Conservation (phyloP, 1,140 invertebrate species). For the Musca domestica region DNA sequence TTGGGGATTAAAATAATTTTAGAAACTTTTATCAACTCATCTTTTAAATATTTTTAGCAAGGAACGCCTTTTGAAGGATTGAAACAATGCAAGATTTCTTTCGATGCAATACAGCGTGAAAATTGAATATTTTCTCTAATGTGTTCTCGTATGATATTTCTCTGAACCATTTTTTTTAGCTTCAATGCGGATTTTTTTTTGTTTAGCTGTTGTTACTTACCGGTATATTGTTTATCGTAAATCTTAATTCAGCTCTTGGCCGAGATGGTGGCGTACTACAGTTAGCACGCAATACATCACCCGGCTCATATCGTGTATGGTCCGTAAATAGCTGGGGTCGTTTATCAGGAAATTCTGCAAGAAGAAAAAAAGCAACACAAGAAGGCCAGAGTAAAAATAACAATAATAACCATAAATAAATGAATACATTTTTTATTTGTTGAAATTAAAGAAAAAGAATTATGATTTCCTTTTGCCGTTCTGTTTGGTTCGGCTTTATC, state of each 20-base stretch:
- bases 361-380: conserved; percentile 15
- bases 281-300: conserved; percentile 71
- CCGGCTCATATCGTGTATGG: conserved; percentile 69
- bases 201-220: conserved; percentile 59
- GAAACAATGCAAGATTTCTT: no score
- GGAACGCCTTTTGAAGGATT: no score
- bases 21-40: no score
- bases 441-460: neutral
- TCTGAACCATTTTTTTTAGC: neutral
- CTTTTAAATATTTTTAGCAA: no score
- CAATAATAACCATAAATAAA: neutral
- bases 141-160: neutral
- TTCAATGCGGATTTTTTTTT: neutral
- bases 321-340: conserved; percentile 63
- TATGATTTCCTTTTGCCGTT: conserved; percentile 1
- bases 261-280: conserved; percentile 73
- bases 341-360: conserved; percentile 61
- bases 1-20: no score
- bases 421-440: conserved; percentile 1
- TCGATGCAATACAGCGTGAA: no score
- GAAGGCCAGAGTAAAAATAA: neutral
- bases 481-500: neutral
- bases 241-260: conserved; percentile 66
- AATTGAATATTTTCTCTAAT: no score
- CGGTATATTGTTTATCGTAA: conserved; percentile 71